These are phyloP conservation scores for Drosophila santomea DNA, from an alignment of 1,140 invertebrate genomes.

Conservation along the genomic window DNA sequence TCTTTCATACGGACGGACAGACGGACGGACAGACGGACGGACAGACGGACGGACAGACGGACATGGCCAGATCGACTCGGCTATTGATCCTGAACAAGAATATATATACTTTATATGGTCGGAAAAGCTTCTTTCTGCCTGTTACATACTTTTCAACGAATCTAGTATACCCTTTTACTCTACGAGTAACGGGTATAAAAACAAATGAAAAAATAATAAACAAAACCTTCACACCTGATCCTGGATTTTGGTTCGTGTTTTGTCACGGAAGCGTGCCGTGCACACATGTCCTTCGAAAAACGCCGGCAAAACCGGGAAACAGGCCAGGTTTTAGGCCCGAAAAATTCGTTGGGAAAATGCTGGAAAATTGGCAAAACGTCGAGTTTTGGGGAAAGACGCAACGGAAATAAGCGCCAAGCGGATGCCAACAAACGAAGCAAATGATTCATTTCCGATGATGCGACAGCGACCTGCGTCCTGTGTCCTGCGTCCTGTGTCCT, in stretches of 20 bases:
- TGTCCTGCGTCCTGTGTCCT: background rate
- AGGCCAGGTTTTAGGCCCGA: conserved; percentile 42
- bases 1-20: too few relatives aligned
- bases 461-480: conserved; percentile 59
- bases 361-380: conserved; percentile 12
- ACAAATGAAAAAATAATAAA: background rate
- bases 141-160: too few relatives aligned
- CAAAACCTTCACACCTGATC: conserved; percentile 8
- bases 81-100: too few relatives aligned
- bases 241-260: conserved; percentile 59
- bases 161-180: too few relatives aligned
- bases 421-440: conserved; percentile 85
- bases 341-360: conserved; percentile 2
- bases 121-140: too few relatives aligned
- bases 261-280: conserved; percentile 78
- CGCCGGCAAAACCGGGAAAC: conserved; percentile 8
- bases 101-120: too few relatives aligned
- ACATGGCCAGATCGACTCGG: too few relatives aligned
- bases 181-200: too few relatives aligned
- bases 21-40: too few relatives aligned
- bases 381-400: conserved; percentile 50
- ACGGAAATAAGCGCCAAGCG: conserved; percentile 84
- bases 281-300: conserved; percentile 64
- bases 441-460: conserved; percentile 85
- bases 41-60: too few relatives aligned